Evolutionary conservation across 2,888 invertebrate genomes (phyloP).

Genomic region (Notodonta dromedarius): DNA sequence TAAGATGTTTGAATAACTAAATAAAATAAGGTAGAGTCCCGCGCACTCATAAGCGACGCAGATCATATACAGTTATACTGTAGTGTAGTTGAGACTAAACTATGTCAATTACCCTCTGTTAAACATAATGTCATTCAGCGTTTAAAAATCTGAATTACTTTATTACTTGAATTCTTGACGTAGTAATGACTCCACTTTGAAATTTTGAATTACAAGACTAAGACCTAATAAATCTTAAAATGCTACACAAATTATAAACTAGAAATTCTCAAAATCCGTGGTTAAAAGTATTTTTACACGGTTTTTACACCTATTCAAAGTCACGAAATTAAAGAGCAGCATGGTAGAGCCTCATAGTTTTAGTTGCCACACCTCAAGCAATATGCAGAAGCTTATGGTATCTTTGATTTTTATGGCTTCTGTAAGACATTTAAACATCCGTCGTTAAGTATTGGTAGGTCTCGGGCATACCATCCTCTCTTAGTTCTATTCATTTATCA

Average conservation of each 20-base stretch:
- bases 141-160: no score
- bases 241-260: no score
- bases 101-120: background rate
- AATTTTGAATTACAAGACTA: no score
- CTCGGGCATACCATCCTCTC: conserved; percentile 43
- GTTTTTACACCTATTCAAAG: no score
- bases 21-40: background rate
- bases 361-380: background rate
- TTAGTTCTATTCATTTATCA: conserved; percentile 47
- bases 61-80: no score
- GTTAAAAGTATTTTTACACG: no score
- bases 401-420: background rate
- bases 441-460: conserved; percentile 34
- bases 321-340: background rate
- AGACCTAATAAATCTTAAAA: no score
- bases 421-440: conserved; percentile 23
- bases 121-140: no score
- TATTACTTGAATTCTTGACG: no score
- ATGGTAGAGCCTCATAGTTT: background rate
- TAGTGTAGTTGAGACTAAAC: background rate
- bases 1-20: background rate
- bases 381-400: background rate
- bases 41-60: background rate
- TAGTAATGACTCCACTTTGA: no score
- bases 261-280: no score